A percentile compares a stretch with the other conserved stretches of the same genome.
Conservation (phyloP, 2,797 vertebrate genomes). For the Varecia variegata region DNA sequence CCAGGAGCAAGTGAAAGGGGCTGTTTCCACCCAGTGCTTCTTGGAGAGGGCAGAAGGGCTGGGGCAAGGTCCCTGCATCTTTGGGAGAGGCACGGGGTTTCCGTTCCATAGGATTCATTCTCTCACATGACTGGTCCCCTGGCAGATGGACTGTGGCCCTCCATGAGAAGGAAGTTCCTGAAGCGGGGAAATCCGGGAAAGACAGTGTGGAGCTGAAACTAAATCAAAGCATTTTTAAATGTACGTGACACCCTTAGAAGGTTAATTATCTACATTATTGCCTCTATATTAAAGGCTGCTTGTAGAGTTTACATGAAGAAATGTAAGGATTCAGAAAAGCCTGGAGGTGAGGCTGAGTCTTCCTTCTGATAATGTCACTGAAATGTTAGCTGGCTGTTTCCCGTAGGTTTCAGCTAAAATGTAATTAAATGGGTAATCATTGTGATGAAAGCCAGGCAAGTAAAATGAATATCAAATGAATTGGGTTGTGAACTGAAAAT, state of each 20-base stretch:
- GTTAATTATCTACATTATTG: neutral
- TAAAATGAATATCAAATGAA: constrained; percentile 42
- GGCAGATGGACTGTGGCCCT: neutral
- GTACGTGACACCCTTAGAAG: neutral
- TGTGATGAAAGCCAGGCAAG: constrained; percentile 33
- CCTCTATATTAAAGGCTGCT: neutral
- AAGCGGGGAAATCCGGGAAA: neutral
- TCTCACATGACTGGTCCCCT: neutral
- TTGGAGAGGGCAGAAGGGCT: neutral
- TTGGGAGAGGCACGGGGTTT: neutral
- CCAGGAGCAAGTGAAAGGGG: neutral
- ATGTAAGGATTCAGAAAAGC: neutral
- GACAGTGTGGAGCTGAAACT: neutral
- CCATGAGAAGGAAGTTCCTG: neutral
- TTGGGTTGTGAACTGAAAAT: constrained; percentile 15
- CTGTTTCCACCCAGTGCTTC: neutral
- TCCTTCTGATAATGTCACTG: neutral
- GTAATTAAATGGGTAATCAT: constrained; percentile 23
- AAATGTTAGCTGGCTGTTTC: neutral
- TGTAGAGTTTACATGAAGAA: neutral
- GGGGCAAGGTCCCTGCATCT: neutral
- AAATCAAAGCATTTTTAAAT: neutral
- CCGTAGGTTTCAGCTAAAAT: neutral
- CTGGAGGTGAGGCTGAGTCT: neutral
- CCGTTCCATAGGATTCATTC: neutral